Conservation (phyloP, 2,797 vertebrate genomes). For the Notamacropus eugenii region DNA sequence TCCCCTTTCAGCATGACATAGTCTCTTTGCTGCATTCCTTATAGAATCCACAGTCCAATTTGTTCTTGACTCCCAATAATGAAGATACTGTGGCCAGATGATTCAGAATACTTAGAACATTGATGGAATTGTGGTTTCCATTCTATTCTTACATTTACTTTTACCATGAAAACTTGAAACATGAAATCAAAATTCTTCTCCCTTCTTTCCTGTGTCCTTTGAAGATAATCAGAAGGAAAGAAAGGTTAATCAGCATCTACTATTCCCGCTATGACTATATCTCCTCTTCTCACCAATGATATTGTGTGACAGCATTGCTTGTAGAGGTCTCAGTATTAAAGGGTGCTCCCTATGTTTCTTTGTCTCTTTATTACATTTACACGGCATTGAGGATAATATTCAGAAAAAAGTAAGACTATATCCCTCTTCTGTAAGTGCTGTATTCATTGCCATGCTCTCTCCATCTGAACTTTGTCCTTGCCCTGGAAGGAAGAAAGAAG, state of each 20-base stretch:
- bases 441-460: neutral
- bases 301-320: neutral
- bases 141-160: neutral
- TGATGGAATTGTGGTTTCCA: neutral
- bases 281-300: neutral
- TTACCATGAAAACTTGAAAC: too few species aligned
- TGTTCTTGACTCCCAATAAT: neutral
- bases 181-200: too few species aligned
- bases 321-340: conserved; percentile 14
- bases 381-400: neutral
- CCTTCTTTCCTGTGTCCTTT: neutral
- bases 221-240: conserved; percentile 4
- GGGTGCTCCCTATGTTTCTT: neutral
- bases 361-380: neutral
- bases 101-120: neutral
- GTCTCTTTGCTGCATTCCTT: neutral
- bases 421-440: neutral
- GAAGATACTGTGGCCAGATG: neutral
- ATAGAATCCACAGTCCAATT: neutral
- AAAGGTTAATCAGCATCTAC: neutral
- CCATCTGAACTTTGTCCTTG: neutral
- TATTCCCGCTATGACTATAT: neutral
- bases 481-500: conserved; percentile 41
- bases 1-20: neutral
- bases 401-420: neutral